A percentile compares a stretch with the other conserved stretches of the same genome.
These are phyloP conservation scores for Pegoplata infirma DNA, from an alignment of 2,888 invertebrate species.

Conservation along the genomic window DNA sequence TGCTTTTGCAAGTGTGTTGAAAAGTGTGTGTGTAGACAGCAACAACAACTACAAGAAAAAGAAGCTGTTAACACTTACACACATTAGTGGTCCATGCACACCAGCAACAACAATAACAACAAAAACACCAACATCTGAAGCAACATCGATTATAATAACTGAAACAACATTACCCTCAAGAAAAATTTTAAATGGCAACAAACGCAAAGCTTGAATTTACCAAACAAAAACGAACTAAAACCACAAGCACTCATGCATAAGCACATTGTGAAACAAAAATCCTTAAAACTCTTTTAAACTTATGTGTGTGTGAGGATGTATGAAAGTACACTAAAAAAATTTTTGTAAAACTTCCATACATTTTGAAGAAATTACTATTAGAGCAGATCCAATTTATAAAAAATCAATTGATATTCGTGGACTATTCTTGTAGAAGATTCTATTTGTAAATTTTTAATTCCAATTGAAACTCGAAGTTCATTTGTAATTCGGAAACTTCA, in stretches of 20 bases:
- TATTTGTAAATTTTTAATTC: no score
- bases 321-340: not conserved
- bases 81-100: constrained; percentile 46
- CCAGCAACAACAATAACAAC: constrained; percentile 29
- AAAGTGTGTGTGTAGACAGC: not conserved
- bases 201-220: not conserved
- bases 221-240: constrained; percentile 30
- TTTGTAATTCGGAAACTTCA: no score
- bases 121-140: constrained; percentile 7
- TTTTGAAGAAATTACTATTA: no score
- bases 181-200: constrained; percentile 41
- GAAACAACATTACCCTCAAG: constrained; percentile 45
- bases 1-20: not conserved
- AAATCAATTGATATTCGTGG: no score
- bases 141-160: no score
- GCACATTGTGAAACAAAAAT: constrained; percentile 53
- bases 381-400: no score
- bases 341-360: not conserved
- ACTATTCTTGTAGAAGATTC: no score
- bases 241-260: constrained; percentile 61
- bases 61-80: constrained; percentile 61
- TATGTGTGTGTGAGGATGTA: not conserved
- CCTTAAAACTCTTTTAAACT: constrained; percentile 23
- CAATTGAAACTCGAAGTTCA: no score
- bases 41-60: no score